A percentile compares a stretch with the other conserved stretches of the same genome.
These are phyloP conservation scores for Diaperis boleti DNA, from an alignment of 2,888 invertebrate species.

Conservation along the genomic window DNA sequence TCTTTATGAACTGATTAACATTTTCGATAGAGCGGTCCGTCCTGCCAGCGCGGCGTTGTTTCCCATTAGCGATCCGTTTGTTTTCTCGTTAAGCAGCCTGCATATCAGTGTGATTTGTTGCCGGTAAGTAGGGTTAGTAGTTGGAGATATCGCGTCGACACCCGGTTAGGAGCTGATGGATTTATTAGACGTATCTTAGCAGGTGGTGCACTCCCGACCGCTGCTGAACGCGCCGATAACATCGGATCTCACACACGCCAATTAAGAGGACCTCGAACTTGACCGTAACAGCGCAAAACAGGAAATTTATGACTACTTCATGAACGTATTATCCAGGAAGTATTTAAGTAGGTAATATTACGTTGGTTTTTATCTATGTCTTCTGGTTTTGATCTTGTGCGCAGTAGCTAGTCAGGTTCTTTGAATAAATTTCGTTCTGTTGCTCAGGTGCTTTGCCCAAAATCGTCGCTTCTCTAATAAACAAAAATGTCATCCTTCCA, in stretches of 20 bases:
- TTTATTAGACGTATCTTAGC: slow-evolving; percentile 44
- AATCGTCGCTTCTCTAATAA: too few species aligned
- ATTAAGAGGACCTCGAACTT: slow-evolving; percentile 32
- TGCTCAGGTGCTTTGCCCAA: too few species aligned
- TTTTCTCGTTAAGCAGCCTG: slow-evolving; percentile 31
- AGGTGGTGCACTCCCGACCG: slow-evolving; percentile 37
- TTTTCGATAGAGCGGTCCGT: slow-evolving; percentile 4
- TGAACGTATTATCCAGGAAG: too few species aligned
- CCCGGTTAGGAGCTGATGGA: slow-evolving; percentile 41
- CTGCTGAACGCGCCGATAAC: slow-evolving; percentile 25
- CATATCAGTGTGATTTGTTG: slow-evolving; percentile 42
- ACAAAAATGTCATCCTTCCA: too few species aligned
- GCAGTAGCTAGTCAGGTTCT: too few species aligned
- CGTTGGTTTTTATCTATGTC: too few species aligned
- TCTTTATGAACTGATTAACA: slow-evolving; percentile 3
- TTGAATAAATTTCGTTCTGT: too few species aligned
- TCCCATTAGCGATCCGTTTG: slow-evolving; percentile 34
- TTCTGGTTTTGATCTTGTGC: too few species aligned
- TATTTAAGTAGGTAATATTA: too few species aligned
- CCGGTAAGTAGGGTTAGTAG: slow-evolving; percentile 36
- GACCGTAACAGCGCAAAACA: slow-evolving; percentile 3
- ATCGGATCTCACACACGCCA: slow-evolving; percentile 32
- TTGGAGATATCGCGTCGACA: slow-evolving; percentile 44
- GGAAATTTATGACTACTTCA: background rate
- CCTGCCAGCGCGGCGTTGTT: slow-evolving; percentile 9